Conservation (phyloP, 2,797 vertebrate genomes). For the Acestrorhynchus altus region DNA sequence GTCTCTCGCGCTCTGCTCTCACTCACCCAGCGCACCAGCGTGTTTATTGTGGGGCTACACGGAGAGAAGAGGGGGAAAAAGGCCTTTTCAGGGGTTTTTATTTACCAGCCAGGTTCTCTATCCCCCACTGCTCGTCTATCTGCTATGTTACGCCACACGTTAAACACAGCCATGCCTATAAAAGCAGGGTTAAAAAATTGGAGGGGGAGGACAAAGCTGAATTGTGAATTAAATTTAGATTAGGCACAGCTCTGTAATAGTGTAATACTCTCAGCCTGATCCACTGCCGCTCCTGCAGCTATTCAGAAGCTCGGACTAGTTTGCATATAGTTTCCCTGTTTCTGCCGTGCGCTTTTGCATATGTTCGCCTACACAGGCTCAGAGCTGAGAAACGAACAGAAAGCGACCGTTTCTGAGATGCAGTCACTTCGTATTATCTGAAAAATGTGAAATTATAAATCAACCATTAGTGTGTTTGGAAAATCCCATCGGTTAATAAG, state of each 20-base stretch:
- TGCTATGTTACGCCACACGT: background rate
- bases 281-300: conserved; percentile 11
- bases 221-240: conserved; percentile 49
- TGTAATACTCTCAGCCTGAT: conserved; percentile 22
- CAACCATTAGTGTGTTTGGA: no score
- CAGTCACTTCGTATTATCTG: background rate
- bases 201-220: conserved; percentile 8
- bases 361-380: background rate
- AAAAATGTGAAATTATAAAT: no score
- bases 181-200: background rate
- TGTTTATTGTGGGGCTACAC: conserved; percentile 69
- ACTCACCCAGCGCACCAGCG: conserved; percentile 66
- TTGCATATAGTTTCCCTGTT: conserved; percentile 22
- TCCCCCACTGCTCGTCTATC: conserved; percentile 5
- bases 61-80: conserved; percentile 50
- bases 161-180: conserved; percentile 26
- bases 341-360: background rate
- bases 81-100: conserved; percentile 27
- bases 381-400: background rate
- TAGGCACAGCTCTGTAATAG: conserved; percentile 26
- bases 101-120: background rate
- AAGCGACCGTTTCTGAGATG: background rate
- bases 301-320: conserved; percentile 27
- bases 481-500: no score
- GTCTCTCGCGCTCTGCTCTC: conserved; percentile 67